Evolutionary conservation across 2,888 invertebrate genomes (phyloP).

Genomic region (Adelognathus sp.): DNA sequence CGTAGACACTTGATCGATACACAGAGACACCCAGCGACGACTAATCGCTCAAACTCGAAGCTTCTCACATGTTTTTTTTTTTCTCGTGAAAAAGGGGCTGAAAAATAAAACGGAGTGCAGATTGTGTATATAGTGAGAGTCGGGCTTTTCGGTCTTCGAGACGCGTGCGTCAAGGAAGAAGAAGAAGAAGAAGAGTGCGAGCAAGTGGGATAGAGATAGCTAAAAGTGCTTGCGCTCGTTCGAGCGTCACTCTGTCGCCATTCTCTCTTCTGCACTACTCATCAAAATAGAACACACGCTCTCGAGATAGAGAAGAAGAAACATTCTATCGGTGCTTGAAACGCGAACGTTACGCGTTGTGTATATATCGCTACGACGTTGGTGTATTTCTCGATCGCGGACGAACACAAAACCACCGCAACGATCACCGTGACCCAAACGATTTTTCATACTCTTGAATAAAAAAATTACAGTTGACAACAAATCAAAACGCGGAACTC

Average conservation of each 20-base stretch:
- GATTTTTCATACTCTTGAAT: slow-evolving; percentile 1
- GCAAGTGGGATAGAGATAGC: slow-evolving; percentile 31
- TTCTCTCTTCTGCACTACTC: slow-evolving; percentile 61
- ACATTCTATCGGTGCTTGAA: slow-evolving; percentile 54
- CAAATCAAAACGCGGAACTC: not conserved
- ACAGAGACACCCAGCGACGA: not conserved
- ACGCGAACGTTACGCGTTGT: slow-evolving; percentile 49
- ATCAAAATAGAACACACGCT: slow-evolving; percentile 61
- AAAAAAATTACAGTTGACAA: not conserved
- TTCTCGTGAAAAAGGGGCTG: not conserved
- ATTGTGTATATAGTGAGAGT: not conserved
- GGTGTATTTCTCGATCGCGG: not conserved
- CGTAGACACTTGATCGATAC: not conserved
- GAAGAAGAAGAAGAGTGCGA: slow-evolving; percentile 38
- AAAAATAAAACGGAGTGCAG: not conserved
- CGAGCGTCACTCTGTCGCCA: slow-evolving; percentile 61
- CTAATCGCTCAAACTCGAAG: not conserved
- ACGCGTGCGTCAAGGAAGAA: slow-evolving; percentile 47
- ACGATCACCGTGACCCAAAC: slow-evolving; percentile 24
- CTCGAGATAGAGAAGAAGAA: slow-evolving; percentile 56
- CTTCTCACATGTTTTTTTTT: not conserved
- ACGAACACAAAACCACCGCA: not conserved
- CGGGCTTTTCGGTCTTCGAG: slow-evolving; percentile 37
- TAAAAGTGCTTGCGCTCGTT: slow-evolving; percentile 52
- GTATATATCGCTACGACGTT: not conserved